Evolutionary conservation across 2,113 vertebrate species (phyloP).

Genomic region (Paralichthys olivaceus): DNA sequence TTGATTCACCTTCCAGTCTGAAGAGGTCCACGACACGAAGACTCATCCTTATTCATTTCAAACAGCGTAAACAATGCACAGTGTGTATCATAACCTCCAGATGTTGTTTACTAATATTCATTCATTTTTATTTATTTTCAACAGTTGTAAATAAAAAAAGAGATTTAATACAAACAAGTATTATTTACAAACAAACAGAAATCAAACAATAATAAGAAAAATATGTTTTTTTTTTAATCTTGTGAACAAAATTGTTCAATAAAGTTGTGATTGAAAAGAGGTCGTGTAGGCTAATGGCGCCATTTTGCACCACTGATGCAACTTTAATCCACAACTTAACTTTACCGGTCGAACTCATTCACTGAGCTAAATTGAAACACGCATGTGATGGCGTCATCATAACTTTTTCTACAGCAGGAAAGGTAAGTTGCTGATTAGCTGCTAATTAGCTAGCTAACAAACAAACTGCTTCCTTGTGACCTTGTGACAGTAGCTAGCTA

Average conservation of each 20-base stretch:
- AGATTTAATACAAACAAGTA: too few species aligned
- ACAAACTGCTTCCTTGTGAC: not conserved
- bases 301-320: not conserved
- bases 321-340: too few species aligned
- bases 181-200: too few species aligned
- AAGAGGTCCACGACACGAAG: not conserved
- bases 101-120: too few species aligned
- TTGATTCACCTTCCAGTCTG: not conserved
- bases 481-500: not conserved
- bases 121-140: too few species aligned
- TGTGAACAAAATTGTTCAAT: slow-evolving; percentile 21
- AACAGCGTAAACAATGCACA: not conserved
- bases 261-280: slow-evolving; percentile 41
- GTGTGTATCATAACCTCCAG: too few species aligned
- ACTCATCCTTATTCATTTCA: not conserved
- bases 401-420: not conserved
- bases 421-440: not conserved
- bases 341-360: too few species aligned
- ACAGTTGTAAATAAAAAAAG: too few species aligned
- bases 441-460: slow-evolving; percentile 3
- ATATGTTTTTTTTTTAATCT: too few species aligned
- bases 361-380: not conserved
- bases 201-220: too few species aligned
- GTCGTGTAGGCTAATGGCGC: not conserved
- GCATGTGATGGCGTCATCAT: not conserved